Base-by-base conservation (phyloP, 1,140 invertebrate genomes). In the Drosophila bocqueti region DNA sequence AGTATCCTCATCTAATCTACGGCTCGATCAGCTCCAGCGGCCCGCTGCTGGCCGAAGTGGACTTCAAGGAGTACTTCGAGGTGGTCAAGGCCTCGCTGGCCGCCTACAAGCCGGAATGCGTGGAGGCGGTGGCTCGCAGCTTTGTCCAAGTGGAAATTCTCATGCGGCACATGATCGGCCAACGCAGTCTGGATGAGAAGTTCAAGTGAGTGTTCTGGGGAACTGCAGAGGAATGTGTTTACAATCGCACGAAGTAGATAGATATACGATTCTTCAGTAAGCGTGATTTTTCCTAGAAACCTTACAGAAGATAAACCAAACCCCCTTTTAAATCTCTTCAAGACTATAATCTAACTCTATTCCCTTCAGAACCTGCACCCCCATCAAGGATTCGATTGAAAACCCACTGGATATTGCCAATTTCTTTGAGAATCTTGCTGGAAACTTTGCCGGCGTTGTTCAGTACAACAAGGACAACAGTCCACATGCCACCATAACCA, bases 391-490 rank as follows among this genome's bases (percentile, higher is more conserved):
- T n/a, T 94, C 94, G 21, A 93, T 95, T 49, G 79, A 94, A 47
- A 95, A 95, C 75, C 67, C 80, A n/a, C 94, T 96, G 45, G 97
- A 98, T 85, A 95, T 98, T 4, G 94, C 96, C 1, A 98, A 96
- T 90, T 95, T 99, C 15, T 97, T 96, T 85, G 96, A 96, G 83
- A 95, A 94, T 52, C 92, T 99, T n/a, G 96, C 97, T 7, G 95
- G 95, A 42, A 97, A 98, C 93, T 96, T 97, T 92, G 96, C 96
- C 5, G 97, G 96, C 42, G 95, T 99, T 54, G 98, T 98, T 0
- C 98, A 99, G 83, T 99, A 99, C 92, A 99, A 99, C 92, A 97
- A 98, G 92, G 98, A 99, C 83, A 99, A 99, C 93, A 94, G 98
- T 47, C 94, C 95, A 94, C 84, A 95, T 38, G 95, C 94, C 13